Evolutionary conservation across 64 coral and sea anemone species (phyloP).

Genomic region (Actinia tenebrosa): DNA sequence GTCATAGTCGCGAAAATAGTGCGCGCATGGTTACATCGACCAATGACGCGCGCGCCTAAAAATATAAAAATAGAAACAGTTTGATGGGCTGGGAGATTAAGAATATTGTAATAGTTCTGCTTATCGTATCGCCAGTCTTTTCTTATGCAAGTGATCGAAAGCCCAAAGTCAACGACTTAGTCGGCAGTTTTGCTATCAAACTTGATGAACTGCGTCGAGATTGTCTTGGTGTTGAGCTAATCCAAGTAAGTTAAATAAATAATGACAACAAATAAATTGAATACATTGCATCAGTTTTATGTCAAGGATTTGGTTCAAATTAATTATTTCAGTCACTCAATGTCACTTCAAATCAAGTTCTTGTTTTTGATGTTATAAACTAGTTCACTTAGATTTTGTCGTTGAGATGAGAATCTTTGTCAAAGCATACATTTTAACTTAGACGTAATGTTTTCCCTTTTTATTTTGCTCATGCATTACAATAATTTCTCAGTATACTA

Average conservation of each 20-base stretch:
- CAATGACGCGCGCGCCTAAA: neutral
- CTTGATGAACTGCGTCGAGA: conserved; percentile 7
- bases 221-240: conserved; percentile 17
- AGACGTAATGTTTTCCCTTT: too few species aligned
- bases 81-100: neutral
- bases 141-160: neutral
- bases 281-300: too few species aligned
- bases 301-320: too few species aligned
- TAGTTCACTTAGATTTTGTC: too few species aligned
- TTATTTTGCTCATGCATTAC: too few species aligned
- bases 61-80: neutral
- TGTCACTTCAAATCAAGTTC: too few species aligned
- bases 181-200: neutral
- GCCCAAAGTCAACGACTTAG: neutral
- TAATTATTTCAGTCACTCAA: too few species aligned
- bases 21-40: neutral
- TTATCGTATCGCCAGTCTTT: neutral
- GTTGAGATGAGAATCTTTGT: too few species aligned
- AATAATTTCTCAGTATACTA: too few species aligned
- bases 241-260: neutral
- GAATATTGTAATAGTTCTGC: neutral
- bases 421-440: too few species aligned
- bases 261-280: too few species aligned
- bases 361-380: too few species aligned
- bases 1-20: neutral